These are phyloP conservation scores for Ips nitidus DNA, from an alignment of 1,140 invertebrate species.

Conservation along the genomic window DNA sequence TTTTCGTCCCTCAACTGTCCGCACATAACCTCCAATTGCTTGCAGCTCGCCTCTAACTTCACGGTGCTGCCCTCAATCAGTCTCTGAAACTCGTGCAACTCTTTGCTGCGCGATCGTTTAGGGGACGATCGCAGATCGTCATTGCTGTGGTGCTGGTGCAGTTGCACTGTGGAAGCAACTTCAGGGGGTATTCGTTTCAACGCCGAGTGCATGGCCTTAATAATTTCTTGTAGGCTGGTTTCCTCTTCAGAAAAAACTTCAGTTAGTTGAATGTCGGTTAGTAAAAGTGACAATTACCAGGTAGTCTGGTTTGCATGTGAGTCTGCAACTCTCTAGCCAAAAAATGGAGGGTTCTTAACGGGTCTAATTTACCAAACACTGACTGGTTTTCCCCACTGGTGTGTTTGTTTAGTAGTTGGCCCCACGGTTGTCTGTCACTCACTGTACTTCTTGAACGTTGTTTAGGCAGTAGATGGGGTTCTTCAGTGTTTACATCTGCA, in stretches of 20 bases:
- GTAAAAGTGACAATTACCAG: slow-evolving; percentile 35
- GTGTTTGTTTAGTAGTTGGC: slow-evolving; percentile 41
- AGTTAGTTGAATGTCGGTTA: slow-evolving; percentile 15
- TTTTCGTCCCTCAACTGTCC: slow-evolving; percentile 47
- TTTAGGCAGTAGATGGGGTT: slow-evolving; percentile 21
- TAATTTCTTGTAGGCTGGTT: slow-evolving; percentile 44
- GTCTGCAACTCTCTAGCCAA: slow-evolving; percentile 46
- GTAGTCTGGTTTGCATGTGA: slow-evolving; percentile 39
- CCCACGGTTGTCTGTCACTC: slow-evolving; percentile 44
- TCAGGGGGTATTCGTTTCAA: slow-evolving; percentile 48
- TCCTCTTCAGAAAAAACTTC: slow-evolving; percentile 40
- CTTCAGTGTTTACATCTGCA: not conserved
- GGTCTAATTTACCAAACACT: slow-evolving; percentile 48
- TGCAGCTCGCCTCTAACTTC: slow-evolving; percentile 48
- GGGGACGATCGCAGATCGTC: slow-evolving; percentile 7
- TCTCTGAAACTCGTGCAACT: slow-evolving; percentile 42
- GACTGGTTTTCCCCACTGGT: slow-evolving; percentile 42
- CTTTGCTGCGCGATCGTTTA: slow-evolving; percentile 15
- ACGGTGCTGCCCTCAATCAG: slow-evolving; percentile 47
- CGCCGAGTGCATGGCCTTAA: slow-evolving; percentile 47
- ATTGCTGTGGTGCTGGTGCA: slow-evolving; percentile 40
- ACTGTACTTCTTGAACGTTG: slow-evolving; percentile 36
- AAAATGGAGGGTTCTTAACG: slow-evolving; percentile 49
- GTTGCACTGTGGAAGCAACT: slow-evolving; percentile 42
- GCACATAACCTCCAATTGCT: slow-evolving; percentile 47